Conservation (phyloP, 2,797 vertebrate species). For the Aldrovandia affinis region DNA sequence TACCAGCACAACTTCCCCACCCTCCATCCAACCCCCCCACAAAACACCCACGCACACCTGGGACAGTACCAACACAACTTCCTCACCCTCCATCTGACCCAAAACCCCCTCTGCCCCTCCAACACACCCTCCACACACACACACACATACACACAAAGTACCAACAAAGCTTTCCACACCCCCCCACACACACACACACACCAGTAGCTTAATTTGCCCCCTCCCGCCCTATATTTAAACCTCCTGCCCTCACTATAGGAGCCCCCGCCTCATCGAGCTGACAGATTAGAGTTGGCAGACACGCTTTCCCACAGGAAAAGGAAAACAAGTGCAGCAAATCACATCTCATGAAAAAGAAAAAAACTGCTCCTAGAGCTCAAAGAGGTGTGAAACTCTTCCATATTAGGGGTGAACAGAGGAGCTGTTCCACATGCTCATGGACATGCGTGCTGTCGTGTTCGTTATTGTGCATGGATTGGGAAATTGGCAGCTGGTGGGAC, state of each 20-base stretch:
- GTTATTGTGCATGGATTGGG: not conserved
- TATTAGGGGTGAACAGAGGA: not conserved
- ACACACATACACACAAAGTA: not conserved
- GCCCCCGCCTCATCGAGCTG: not conserved
- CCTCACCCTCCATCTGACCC: not conserved
- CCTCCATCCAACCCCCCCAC: too few relatives aligned
- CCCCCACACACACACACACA: too few relatives aligned
- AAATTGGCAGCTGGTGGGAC: not conserved
- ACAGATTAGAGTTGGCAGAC: not conserved
- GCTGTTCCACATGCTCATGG: not conserved
- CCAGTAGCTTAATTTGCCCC: too few relatives aligned
- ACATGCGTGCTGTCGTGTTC: too few relatives aligned
- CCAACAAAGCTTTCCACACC: too few relatives aligned
- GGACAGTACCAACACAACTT: not conserved
- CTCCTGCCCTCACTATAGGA: too few relatives aligned
- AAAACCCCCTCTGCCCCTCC: not conserved
- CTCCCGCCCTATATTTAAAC: not conserved
- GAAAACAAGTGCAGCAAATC: not conserved
- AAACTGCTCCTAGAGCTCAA: not conserved
- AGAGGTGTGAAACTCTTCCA: not conserved
- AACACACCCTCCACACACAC: too few relatives aligned
- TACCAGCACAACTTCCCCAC: too few relatives aligned
- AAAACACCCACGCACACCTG: constrained; percentile 4
- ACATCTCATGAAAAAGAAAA: not conserved
- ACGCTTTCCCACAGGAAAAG: not conserved